phyloP scores from a whole-genome alignment of 2,113 vertebrate species.

The Tricholaema leucomelas region DNA sequence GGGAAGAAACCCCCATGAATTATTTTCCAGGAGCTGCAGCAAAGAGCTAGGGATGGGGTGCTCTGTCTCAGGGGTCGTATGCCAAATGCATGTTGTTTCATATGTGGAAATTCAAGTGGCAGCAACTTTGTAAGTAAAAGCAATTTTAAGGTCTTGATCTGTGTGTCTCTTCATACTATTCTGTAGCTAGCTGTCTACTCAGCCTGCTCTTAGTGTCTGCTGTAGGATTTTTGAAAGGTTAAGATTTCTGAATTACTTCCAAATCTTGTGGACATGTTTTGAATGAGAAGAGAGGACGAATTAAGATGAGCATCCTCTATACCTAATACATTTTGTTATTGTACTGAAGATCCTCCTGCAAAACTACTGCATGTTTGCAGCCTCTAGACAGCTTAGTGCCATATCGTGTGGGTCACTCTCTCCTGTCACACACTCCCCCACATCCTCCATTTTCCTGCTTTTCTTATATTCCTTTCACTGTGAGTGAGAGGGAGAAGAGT shows the following conservation, averaged over 20 bases:
- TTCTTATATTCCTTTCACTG: background rate
- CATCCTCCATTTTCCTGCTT: background rate
- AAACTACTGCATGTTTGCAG: background rate
- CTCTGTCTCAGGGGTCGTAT: background rate
- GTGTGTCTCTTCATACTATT: background rate
- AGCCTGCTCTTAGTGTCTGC: background rate
- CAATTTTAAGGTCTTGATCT: background rate
- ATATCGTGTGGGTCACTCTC: background rate
- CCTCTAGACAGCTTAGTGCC: background rate
- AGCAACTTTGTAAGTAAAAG: background rate
- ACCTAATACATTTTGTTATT: background rate
- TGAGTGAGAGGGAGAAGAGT: background rate
- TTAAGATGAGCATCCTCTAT: background rate
- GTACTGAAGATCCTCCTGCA: background rate
- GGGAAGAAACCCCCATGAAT: background rate
- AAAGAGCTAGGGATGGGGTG: background rate
- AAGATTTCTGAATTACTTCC: background rate
- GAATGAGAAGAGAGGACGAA: background rate
- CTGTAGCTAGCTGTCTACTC: background rate
- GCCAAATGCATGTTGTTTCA: background rate
- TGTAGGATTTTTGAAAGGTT: background rate
- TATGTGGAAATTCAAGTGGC: background rate
- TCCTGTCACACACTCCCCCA: background rate
- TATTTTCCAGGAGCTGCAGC: accelerated
- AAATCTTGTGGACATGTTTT: background rate